These are phyloP conservation scores for Paramisgurnus dabryanus DNA, from an alignment of 2,113 vertebrate species.

Conservation along the genomic window DNA sequence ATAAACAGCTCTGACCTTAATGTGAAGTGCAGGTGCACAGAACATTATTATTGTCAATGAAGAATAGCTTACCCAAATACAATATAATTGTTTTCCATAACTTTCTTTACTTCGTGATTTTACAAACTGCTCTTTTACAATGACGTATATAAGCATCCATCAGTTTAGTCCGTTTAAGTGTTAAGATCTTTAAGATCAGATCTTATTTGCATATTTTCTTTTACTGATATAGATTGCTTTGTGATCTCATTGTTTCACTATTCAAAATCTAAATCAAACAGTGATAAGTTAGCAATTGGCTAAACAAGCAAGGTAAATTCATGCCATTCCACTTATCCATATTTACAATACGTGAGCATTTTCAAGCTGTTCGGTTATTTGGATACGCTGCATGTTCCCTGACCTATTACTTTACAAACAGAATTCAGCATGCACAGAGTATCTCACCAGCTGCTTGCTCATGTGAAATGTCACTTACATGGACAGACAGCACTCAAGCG, in stretches of 20 bases:
- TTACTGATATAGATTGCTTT: too few species aligned
- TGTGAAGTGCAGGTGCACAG: not conserved
- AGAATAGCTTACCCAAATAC: too few species aligned
- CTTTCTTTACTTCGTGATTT: too few species aligned
- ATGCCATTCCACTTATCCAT: not conserved
- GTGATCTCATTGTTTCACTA: too few species aligned
- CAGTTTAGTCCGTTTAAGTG: too few species aligned
- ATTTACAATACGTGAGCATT: not conserved
- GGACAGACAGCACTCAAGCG: conserved; percentile 5
- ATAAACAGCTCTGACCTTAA: not conserved
- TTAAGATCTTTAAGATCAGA: too few species aligned
- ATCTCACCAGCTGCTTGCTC: not conserved
- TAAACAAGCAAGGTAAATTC: not conserved
- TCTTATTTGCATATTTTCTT: too few species aligned
- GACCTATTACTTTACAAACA: not conserved
- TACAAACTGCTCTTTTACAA: too few species aligned
- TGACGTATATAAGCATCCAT: too few species aligned
- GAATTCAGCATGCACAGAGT: conserved; percentile 5
- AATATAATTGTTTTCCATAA: too few species aligned
- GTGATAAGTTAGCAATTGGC: too few species aligned
- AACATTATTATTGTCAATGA: not conserved
- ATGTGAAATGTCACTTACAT: not conserved
- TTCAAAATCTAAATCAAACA: too few species aligned
- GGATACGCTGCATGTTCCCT: not conserved
- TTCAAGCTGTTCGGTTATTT: not conserved